Base-by-base conservation (phyloP, 2,113 vertebrate species). In the Polyodon spathula region DNA sequence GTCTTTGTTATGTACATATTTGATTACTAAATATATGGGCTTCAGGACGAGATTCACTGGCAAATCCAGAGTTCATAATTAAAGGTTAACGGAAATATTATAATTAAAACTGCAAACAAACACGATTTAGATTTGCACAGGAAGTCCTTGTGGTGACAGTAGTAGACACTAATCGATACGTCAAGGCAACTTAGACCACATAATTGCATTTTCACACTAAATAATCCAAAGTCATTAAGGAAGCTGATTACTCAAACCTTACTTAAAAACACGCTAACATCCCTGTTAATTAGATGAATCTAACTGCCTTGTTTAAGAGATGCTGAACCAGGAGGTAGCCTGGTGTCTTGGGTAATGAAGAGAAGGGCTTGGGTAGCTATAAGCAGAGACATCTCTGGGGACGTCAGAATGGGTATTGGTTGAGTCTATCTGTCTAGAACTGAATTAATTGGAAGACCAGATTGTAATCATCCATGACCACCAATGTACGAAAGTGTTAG, bases 151-250 rank as follows among this genome's bases (percentile, higher is more conserved):
- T 62, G 50, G 67, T 62, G 63, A 63, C 62, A 60, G 64, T 9
- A 41, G 60, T 38, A 61, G 64, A 55, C 58, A 62, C 52, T 60
- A 66, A 73, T 71, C 71, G 46, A 73, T 75, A 64, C 7, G 61
- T 61, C 68, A 68, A 67, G 64, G 64, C 58, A 71, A 73, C 70
- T 75, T 73, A 67, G 62, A 56, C 54, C 44, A 51, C 62, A 38
- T 73, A 71, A 72, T 66, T 70, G 70, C 65, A 63, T 70, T 73
- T 71, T 60, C 66, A 63, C 66, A 65, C 62, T 44, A 71, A 71
- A 69, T 71, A 73, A 73, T 68, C 66, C 68, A 67, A 72, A 72
- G 64, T 69, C 68, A 75, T 69, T 75, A 73, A 44, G 55, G 67
- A 67, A 71, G 65, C 64, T 65, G 65, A 69, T 67, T 52, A 62